Evolutionary conservation across 2,113 vertebrate genomes (phyloP), one percentile per base, ranked within the genome.

Genomic region (Prochilodus magdalenae): DNA sequence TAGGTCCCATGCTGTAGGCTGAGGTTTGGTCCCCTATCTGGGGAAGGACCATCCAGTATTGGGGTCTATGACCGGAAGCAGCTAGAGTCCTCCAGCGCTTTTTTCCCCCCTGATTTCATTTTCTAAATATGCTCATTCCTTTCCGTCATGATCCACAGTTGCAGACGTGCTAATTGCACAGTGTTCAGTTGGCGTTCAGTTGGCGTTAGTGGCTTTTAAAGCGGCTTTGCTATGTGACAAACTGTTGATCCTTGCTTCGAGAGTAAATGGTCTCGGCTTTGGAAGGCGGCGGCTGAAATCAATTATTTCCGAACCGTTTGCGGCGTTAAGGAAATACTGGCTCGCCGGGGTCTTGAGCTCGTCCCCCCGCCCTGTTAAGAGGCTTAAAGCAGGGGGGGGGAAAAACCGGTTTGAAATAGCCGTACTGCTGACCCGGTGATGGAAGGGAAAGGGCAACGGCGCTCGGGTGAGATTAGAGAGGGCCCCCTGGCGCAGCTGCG

Each of bases 401-500:
- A n/a, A n/a, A n/a, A n/a, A n/a, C n/a, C n/a, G n/a, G 70, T 73
- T 5, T 7, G 49, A 75, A 67, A 3, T 8, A 30, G 66, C 18
- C 51, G 44, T 16, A 20, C n/a, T 26, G 22, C 26, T 53, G 55
- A 71, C 33, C 49, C 15, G 1, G 49, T 30, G 62, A 30, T 72
- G 22, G 60, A 40, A 70, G 66, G n/a, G 15, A 47, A 51, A 16
- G 26, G 22, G 55, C 55, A n/a, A 51, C 26, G 1, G 24, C 53
- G 5, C 55, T 71, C 4, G 18, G 18, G 12, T 66, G 24, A 74
- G 71, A 74, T 81, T 73, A 78, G 44, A 4, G 22, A 20, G 71
- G 71, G 62, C 75, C 75, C 63, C 53, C 12, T 47, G 63, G 62
- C 6, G 83, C 73, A 81, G 72, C 78, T 72, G 66, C 78, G 16